Evolutionary conservation across 1,140 invertebrate genomes (phyloP).

Genomic region (Trachymyrmex septentrionalis): DNA sequence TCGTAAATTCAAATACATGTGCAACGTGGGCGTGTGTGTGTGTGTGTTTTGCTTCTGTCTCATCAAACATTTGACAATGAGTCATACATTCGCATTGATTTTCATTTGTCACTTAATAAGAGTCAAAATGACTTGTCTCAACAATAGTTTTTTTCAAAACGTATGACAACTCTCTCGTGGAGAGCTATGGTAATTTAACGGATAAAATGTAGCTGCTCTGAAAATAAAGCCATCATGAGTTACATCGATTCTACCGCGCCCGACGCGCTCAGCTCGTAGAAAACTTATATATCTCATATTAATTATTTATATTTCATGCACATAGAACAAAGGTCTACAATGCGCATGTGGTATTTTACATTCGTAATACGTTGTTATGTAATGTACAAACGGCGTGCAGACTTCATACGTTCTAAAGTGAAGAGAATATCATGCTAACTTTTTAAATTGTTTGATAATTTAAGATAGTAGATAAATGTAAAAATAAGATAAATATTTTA

Average conservation of each 20-base stretch:
- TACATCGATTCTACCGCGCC: constrained; percentile 80
- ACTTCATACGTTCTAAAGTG: constrained; percentile 11
- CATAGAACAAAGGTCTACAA: constrained; percentile 63
- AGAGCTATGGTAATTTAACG: constrained; percentile 80
- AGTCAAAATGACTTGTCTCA: constrained; percentile 74
- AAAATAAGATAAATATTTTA: not conserved
- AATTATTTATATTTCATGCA: constrained; percentile 84
- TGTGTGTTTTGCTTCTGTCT: not conserved
- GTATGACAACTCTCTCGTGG: constrained; percentile 79
- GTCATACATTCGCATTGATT: not conserved
- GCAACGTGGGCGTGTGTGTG: not conserved
- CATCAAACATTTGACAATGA: not conserved
- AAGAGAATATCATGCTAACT: constrained; percentile 54
- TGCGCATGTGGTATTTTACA: constrained; percentile 78
- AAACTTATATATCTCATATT: constrained; percentile 80
- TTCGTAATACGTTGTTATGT: constrained; percentile 68
- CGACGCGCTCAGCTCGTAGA: constrained; percentile 69
- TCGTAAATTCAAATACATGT: not conserved
- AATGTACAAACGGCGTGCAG: constrained; percentile 21
- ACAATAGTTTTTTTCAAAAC: constrained; percentile 73
- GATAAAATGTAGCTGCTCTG: constrained; percentile 79
- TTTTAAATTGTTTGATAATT: constrained; percentile 11
- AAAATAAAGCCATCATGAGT: constrained; percentile 82
- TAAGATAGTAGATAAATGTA: not conserved
- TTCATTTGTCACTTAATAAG: constrained; percentile 34